A percentile compares a stretch with the other conserved stretches of the same genome.
Conservation (phyloP, 64 coral and sea anemone genomes). For the Dendronephthya gigantea region DNA sequence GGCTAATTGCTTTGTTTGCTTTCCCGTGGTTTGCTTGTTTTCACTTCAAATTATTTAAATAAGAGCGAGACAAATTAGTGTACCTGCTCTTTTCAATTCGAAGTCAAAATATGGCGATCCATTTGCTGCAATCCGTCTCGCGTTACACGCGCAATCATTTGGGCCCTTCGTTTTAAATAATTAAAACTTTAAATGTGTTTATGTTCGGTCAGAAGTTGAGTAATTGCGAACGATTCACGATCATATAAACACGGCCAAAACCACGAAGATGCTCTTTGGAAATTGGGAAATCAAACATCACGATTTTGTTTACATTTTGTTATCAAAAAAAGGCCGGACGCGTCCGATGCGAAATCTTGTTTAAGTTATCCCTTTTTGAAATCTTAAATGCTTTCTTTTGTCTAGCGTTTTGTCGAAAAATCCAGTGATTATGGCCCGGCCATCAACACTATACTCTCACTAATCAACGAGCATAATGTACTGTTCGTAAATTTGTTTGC, state of each 20-base stretch:
- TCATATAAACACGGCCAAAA: neutral
- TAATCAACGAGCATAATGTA: neutral
- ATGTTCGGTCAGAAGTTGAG: neutral
- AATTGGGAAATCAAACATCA: neutral
- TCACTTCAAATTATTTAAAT: neutral
- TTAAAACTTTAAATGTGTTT: neutral
- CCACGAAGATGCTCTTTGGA: neutral
- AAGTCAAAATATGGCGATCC: neutral
- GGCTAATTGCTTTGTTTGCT: constrained; percentile 15
- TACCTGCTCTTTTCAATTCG: neutral
- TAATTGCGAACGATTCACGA: neutral
- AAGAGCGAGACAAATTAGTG: neutral
- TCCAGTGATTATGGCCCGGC: neutral
- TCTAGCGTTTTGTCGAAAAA: neutral
- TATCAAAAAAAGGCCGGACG: constrained; percentile 13
- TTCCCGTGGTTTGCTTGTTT: neutral
- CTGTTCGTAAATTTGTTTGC: neutral
- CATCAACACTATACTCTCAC: neutral
- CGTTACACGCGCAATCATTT: neutral
- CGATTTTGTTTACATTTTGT: constrained; percentile 12
- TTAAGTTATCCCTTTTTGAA: constrained; percentile 6
- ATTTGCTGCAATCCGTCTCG: neutral
- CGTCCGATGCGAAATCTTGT: neutral
- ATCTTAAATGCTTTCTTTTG: constrained; percentile 11
- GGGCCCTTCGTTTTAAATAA: neutral